Evolutionary conservation across 1,140 invertebrate species (phyloP).

Genomic region (Teleogryllus occipitalis): DNA sequence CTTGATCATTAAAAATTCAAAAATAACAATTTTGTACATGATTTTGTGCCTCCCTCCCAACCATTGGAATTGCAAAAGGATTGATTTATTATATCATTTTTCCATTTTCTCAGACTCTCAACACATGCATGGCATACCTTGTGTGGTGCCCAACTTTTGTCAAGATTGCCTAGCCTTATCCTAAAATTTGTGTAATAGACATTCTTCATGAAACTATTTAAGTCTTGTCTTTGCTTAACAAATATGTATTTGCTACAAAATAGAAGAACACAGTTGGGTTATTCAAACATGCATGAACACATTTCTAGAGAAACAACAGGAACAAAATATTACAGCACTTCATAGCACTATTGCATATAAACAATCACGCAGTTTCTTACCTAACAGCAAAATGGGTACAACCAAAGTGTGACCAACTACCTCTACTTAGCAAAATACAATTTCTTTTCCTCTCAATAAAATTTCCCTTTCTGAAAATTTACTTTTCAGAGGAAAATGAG

Average conservation of each 20-base stretch:
- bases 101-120: background rate
- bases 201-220: conserved; percentile 6
- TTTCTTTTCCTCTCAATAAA: background rate
- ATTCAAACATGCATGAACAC: background rate
- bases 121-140: conserved; percentile 11
- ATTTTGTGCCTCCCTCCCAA: background rate
- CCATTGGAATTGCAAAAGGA: background rate
- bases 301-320: background rate
- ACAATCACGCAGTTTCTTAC: background rate
- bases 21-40: background rate
- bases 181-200: background rate
- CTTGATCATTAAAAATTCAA: too few species aligned
- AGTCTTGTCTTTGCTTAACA: background rate
- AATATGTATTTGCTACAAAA: background rate
- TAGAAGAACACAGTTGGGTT: conserved; percentile 6
- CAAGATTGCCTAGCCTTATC: background rate
- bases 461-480: background rate
- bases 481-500: background rate
- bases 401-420: background rate
- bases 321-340: background rate
- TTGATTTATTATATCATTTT: conserved; percentile 2
- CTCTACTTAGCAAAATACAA: background rate
- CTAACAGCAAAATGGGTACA: background rate
- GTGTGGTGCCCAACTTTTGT: conserved; percentile 11
- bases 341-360: background rate